These are phyloP conservation scores for Stichodactyla helianthus DNA, from an alignment of 64 coral and sea anemone species.

Conservation along the genomic window DNA sequence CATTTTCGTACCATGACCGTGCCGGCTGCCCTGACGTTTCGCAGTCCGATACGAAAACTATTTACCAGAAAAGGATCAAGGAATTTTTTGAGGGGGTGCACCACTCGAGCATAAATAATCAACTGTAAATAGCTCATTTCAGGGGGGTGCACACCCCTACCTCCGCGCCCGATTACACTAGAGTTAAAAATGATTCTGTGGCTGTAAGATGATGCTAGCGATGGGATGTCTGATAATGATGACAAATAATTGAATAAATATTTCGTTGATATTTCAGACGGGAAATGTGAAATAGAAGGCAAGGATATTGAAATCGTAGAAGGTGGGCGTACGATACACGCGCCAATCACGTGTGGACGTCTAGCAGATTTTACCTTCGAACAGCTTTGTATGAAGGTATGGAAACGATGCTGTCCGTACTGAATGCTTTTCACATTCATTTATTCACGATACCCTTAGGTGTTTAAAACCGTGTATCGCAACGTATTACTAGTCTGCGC, in stretches of 20 bases:
- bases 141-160: too few species aligned
- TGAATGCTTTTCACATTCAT: neutral
- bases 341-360: slow-evolving; percentile 71
- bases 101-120: too few species aligned
- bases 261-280: neutral
- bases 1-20: too few species aligned
- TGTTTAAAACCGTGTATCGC: too few species aligned
- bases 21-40: too few species aligned
- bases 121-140: too few species aligned
- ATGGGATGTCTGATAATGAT: too few species aligned
- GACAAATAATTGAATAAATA: neutral
- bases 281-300: slow-evolving; percentile 38
- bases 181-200: neutral
- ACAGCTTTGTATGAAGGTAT: slow-evolving; percentile 80
- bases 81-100: too few species aligned
- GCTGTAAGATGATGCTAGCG: neutral
- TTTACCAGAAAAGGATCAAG: too few species aligned
- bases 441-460: too few species aligned
- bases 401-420: neutral
- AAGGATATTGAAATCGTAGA: slow-evolving; percentile 58
- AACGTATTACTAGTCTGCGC: too few species aligned
- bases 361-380: slow-evolving; percentile 92
- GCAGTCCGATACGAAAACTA: too few species aligned
- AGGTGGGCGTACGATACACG: slow-evolving; percentile 62
- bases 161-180: neutral